These are phyloP conservation scores for Gracilinanus agilis DNA, from an alignment of 2,113 vertebrate genomes.

Conservation along the genomic window DNA sequence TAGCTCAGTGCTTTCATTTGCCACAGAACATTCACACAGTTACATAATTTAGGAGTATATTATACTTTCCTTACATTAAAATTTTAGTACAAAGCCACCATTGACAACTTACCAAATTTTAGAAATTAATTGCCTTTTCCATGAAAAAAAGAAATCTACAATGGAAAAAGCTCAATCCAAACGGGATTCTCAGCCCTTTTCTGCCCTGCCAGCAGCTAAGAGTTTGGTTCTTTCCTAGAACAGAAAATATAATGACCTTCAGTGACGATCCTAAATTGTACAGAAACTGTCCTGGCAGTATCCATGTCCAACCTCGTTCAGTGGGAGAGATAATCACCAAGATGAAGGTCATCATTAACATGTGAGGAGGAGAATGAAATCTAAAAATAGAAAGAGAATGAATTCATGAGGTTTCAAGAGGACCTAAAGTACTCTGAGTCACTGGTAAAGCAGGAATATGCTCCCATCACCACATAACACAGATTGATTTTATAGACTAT, in stretches of 20 bases:
- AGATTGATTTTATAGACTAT: conserved; percentile 5
- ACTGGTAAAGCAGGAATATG: conserved; percentile 2
- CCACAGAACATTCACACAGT: too few species aligned
- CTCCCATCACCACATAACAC: conserved; percentile 20
- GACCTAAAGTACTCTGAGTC: conserved; percentile 40
- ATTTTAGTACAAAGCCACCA: not conserved
- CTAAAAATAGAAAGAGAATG: conserved; percentile 42
- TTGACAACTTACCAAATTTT: not conserved
- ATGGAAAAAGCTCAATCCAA: not conserved
- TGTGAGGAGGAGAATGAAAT: conserved; percentile 22
- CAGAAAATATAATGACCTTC: not conserved
- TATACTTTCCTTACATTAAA: too few species aligned
- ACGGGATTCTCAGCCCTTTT: not conserved
- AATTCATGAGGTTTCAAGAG: conserved; percentile 33
- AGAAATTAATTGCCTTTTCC: not conserved
- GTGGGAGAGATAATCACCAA: conserved; percentile 1
- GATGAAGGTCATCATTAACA: conserved; percentile 33
- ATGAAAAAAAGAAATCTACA: conserved; percentile 15
- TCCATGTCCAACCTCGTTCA: not conserved
- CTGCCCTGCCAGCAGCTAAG: not conserved
- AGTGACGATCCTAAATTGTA: not conserved
- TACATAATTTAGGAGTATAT: too few species aligned
- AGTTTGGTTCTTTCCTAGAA: not conserved
- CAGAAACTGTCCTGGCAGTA: not conserved
- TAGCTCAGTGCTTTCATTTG: not conserved